Evolutionary conservation across 1,140 invertebrate genomes (phyloP), one percentile per base, ranked within the genome.

Genomic region (Listronotus bonariensis): DNA sequence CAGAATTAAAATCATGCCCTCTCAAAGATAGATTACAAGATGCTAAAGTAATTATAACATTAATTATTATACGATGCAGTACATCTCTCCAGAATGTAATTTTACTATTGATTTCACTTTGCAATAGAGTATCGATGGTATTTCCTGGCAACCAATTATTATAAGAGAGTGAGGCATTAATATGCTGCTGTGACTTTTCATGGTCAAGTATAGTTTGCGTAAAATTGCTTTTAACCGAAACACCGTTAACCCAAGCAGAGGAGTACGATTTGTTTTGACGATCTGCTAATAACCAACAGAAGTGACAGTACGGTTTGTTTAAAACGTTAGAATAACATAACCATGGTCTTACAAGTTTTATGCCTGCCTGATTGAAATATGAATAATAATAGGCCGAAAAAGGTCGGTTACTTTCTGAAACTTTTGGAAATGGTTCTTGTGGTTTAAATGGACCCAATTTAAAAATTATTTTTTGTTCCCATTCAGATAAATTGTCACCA

Each of bases 161-260:
- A 72, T 70, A 72, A 68, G 65, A 70, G 34, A 71, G 63, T n/a
- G 67, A 67, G 10, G 69, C 55, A 67, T 68, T 72, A 58, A 71
- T 71, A 71, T 71, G 69, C 42, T 73, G 69, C 62, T 73, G 70
- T 69, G 68, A 72, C 20, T 65, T 72, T 68, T 73, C 73, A 71
- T 74, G 70, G 68, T 72, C 72, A 70, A 63, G 61, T 52, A 72
- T 68, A 72, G 51, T 67, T 68, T 73, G 65, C 36, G 72, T 54
- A 48, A 73, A 73, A 72, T 72, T 73, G 56, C 71, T 72, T 74
- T 68, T 69, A 70, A 73, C 62, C n/a, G 70, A 70, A 72, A 71
- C 69, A 70, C 67, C 69, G 63, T 73, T 74, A 73, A 73, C 69
- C 70, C 72, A 75, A 36, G 71, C 68, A 63, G 67, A 68, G 57